Conservation (phyloP, 2,797 vertebrate species). For the Syngnathus acus region DNA sequence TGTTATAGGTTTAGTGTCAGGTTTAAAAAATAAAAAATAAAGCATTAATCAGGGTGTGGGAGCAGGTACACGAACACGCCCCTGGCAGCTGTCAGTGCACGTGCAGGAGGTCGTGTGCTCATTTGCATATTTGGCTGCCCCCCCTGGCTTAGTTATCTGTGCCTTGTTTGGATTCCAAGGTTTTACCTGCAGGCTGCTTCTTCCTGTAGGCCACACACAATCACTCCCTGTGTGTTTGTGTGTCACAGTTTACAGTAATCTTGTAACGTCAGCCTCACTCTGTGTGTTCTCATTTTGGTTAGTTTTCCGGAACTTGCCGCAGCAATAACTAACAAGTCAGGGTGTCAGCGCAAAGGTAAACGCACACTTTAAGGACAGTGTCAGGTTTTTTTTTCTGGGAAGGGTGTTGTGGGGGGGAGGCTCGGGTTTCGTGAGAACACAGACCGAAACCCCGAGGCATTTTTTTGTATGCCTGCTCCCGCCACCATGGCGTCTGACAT, state of each 20-base stretch:
- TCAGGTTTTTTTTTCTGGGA: constrained; percentile 7
- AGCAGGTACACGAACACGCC: constrained; percentile 3
- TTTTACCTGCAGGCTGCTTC: constrained; percentile 45
- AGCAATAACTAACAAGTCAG: constrained; percentile 55
- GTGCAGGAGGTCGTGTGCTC: constrained; percentile 5
- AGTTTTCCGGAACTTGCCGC: constrained; percentile 53
- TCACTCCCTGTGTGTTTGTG: constrained; percentile 24
- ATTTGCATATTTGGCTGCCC: constrained; percentile 16
- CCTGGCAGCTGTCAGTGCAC: neutral
- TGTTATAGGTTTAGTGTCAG: constrained; percentile 40
- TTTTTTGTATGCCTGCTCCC: constrained; percentile 51
- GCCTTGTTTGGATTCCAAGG: constrained; percentile 55
- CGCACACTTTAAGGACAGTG: neutral
- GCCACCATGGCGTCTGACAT: constrained; percentile 71
- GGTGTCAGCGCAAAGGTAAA: constrained; percentile 34
- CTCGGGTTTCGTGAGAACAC: constrained; percentile 32
- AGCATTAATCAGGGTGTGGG: constrained; percentile 56
- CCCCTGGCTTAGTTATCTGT: constrained; percentile 34
- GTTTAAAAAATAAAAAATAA: constrained; percentile 5
- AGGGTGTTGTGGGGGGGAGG: constrained; percentile 1
- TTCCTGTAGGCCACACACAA: constrained; percentile 41
- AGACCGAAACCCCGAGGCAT: constrained; percentile 27
- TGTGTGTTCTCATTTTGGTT: constrained; percentile 28
- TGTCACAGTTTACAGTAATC: constrained; percentile 65
- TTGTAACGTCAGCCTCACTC: constrained; percentile 48